These are phyloP conservation scores for Meleagris gallopavo DNA, from an alignment of 2,113 vertebrate genomes.

Conservation along the genomic window DNA sequence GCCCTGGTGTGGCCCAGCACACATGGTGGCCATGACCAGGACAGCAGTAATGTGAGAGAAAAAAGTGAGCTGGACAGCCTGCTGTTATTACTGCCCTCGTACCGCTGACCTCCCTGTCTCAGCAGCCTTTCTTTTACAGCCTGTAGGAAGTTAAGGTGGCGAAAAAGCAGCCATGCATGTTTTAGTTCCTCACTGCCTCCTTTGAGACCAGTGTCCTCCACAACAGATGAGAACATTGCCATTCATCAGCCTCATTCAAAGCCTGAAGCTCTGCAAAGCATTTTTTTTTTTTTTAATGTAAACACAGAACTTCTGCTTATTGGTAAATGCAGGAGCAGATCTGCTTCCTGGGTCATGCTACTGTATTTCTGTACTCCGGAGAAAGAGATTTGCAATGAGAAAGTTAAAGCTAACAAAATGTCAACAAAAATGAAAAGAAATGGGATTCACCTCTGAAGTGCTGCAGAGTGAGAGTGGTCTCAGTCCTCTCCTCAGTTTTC, in stretches of 20 bases:
- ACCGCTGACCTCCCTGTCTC: neutral
- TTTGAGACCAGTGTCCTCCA: neutral
- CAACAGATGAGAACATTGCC: neutral
- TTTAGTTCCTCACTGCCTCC: neutral
- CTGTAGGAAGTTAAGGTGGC: neutral
- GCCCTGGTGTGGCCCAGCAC: accelerated
- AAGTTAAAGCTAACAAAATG: neutral
- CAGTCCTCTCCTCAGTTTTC: neutral
- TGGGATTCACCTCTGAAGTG: neutral
- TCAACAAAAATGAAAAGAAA: neutral
- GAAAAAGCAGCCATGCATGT: neutral
- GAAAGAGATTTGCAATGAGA: neutral
- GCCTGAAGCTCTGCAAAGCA: accelerated
- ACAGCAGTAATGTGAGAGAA: neutral
- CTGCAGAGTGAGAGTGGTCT: neutral
- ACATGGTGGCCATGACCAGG: accelerated
- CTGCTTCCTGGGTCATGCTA: neutral
- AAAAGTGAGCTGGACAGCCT: neutral
- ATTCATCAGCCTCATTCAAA: accelerated
- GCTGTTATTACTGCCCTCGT: neutral
- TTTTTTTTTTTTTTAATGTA: neutral
- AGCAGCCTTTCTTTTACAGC: neutral
- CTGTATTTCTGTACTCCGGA: neutral
- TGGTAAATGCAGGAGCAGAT: neutral
- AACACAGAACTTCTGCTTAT: accelerated